Evolutionary conservation across 2,113 vertebrate genomes (phyloP), one percentile per base, ranked within the genome.

Genomic region (Emydura subglobosa): DNA sequence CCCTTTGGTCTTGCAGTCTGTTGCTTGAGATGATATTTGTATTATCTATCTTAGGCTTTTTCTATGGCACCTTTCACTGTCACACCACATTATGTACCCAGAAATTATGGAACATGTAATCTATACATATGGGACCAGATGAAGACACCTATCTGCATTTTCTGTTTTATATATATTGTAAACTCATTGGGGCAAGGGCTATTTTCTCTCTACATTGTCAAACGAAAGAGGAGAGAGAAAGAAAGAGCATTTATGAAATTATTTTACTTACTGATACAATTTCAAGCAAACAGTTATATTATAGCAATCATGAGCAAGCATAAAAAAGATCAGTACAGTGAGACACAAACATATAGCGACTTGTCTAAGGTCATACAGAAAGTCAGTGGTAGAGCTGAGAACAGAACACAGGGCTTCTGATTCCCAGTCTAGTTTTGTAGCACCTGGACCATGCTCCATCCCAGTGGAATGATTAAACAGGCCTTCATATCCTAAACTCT

Each of bases 351-450:
- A 80, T 74, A 31, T 39, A 92, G 25, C 5, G 16, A 24, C 49
- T 17, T 29, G 31, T 17, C 54, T 51, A 34, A 1, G 1, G 16
- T 2, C 51, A 21, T 51, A 16, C 0, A 1, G 24, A 21, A 42
- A 80, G 51, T 57, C 24, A n/a, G 12, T 51, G 25, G 42, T 47
- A 47, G 74, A 44, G 42, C 74, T 47, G 25, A 78, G 74, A 44
- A 47, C 5, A 47, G 42, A 27, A 44, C 44, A 44, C 24, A 39
- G 3, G 7, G 0, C 83, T 11, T 57, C 44, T 44, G 13, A 49
- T 13, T 21, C 80, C 47, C 79, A 61, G 4, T 12, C 21, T 68
- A 86, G 47, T n/a, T 51, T 76, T 42, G 2, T 34, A 2, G 27
- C 39, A 53, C 10, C 78, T 44, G 72, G 13, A 27, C 6, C 12